phyloP scores from a whole-genome alignment of 2,113 vertebrate species.

The Apaloderma vittatum region DNA sequence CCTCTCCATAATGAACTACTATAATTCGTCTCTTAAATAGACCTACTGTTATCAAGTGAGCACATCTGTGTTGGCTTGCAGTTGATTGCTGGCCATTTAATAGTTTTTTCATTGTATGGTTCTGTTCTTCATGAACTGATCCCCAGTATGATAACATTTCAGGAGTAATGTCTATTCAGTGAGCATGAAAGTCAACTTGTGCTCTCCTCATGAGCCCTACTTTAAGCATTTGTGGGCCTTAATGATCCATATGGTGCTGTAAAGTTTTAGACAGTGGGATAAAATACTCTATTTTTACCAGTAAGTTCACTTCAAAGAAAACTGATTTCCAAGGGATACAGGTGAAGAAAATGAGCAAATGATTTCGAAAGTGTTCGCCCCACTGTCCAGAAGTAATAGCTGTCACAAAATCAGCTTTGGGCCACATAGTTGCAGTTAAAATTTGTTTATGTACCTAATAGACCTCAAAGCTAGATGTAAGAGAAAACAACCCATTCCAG shows the following conservation, averaged over 20 bases:
- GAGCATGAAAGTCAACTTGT: background rate
- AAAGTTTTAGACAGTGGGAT: background rate
- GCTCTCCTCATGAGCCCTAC: background rate
- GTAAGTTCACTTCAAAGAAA: background rate
- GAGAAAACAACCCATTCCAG: background rate
- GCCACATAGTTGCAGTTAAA: background rate
- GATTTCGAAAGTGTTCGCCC: conserved; percentile 4
- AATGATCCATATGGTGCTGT: background rate
- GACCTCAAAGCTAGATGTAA: background rate
- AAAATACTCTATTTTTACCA: conserved; percentile 23
- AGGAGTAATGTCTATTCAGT: background rate
- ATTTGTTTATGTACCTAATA: background rate
- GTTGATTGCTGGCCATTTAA: background rate
- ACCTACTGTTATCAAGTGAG: background rate
- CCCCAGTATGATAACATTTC: background rate
- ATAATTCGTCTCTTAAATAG: conserved; percentile 11
- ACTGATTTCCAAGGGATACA: background rate
- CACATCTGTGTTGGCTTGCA: background rate
- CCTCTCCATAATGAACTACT: background rate
- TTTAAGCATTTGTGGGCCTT: background rate
- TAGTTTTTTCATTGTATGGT: background rate
- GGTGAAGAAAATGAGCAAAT: background rate
- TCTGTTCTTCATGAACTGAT: background rate
- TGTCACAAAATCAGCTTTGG: background rate
- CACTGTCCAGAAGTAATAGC: background rate